Conservation (phyloP, 2,113 vertebrate species). For the Lichenostomus cassidix region DNA sequence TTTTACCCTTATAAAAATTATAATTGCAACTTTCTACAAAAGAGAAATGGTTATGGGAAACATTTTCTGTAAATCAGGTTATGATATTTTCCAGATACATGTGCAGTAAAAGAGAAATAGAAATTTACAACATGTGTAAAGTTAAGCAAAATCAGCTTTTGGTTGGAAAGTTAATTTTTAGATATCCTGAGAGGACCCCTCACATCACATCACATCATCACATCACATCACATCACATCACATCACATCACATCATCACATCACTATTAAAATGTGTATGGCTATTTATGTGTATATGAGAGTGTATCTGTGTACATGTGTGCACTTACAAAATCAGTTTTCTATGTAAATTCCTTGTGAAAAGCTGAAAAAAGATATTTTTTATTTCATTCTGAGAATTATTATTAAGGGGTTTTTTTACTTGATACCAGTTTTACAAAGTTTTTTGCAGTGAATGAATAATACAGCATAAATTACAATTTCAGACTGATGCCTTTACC, state of each 20-base stretch:
- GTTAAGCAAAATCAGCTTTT: slow-evolving; percentile 26
- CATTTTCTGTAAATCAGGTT: slow-evolving; percentile 20
- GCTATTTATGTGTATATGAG: not conserved
- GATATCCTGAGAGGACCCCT: not conserved
- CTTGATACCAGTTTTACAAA: not conserved
- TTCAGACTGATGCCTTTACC: not conserved
- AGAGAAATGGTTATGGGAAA: not conserved
- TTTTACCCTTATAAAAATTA: not conserved
- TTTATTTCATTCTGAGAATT: not conserved
- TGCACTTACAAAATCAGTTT: not conserved
- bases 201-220: not conserved
- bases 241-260: not conserved
- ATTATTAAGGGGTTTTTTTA: fast-evolving
- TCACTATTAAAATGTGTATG: not conserved
- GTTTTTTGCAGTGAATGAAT: not conserved
- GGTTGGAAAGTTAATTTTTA: slow-evolving; percentile 1
- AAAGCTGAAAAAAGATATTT: not conserved
- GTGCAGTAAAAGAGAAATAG: not conserved
- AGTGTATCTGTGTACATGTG: not conserved
- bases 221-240: too few species aligned
- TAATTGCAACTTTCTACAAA: not conserved
- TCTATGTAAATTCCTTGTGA: not conserved
- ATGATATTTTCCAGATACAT: slow-evolving; percentile 37
- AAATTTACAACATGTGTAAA: slow-evolving; percentile 30
- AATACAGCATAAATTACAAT: not conserved